These are phyloP conservation scores for Actinemys pallida DNA, from an alignment of 2,113 vertebrate species.

Conservation along the genomic window DNA sequence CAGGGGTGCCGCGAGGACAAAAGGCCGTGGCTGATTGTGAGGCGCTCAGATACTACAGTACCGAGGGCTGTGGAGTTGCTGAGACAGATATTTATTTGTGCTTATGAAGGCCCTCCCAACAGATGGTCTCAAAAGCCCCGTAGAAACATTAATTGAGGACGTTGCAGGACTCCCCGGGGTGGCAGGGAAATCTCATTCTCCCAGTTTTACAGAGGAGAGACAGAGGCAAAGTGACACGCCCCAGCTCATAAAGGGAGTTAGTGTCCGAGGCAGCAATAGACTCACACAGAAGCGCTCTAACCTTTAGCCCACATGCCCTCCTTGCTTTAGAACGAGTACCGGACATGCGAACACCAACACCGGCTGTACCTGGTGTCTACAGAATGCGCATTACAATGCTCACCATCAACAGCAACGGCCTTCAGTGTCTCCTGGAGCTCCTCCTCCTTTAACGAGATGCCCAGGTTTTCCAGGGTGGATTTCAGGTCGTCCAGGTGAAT, in stretches of 20 bases:
- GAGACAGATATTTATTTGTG: too few relatives aligned
- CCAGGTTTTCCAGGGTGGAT: slow-evolving; percentile 14
- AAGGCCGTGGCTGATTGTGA: not conserved
- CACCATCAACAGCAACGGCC: slow-evolving; percentile 39
- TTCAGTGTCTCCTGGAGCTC: not conserved
- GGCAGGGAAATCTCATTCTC: too few relatives aligned
- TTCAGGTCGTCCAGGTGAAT: not conserved
- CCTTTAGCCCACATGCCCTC: not conserved
- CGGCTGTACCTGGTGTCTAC: too few relatives aligned
- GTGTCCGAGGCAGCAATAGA: not conserved
- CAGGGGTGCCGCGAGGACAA: not conserved
- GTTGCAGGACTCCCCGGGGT: too few relatives aligned
- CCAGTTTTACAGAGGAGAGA: too few relatives aligned
- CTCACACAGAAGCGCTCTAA: not conserved
- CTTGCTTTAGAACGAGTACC: not conserved
- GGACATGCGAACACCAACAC: not conserved
- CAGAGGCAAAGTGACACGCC: too few relatives aligned
- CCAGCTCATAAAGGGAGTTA: too few relatives aligned
- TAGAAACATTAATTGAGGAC: too few relatives aligned
- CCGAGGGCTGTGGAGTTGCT: too few relatives aligned
- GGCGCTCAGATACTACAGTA: not conserved
- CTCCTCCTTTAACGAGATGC: not conserved
- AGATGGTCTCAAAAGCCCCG: too few relatives aligned
- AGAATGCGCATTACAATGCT: not conserved
- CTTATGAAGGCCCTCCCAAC: too few relatives aligned